Evolutionary conservation across 2,888 invertebrate genomes (phyloP).

Genomic region (Cheilosia vernalis): DNA sequence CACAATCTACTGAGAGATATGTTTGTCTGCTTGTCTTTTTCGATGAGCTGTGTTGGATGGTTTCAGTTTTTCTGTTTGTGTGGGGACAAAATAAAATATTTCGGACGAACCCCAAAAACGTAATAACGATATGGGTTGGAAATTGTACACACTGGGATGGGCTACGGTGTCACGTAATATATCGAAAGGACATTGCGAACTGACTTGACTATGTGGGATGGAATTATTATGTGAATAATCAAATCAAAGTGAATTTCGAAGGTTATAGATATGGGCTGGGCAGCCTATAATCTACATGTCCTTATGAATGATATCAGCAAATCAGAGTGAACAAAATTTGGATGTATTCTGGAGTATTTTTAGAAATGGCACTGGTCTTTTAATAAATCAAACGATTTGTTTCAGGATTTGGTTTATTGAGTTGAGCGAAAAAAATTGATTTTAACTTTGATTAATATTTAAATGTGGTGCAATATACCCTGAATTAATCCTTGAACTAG

Average conservation of each 20-base stretch:
- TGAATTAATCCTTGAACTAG: too few relatives aligned
- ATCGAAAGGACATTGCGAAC: not conserved
- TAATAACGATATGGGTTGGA: not conserved
- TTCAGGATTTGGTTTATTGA: too few relatives aligned
- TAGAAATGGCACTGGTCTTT: too few relatives aligned
- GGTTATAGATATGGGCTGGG: not conserved
- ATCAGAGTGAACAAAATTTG: not conserved
- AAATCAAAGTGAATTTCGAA: not conserved
- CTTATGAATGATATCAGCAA: constrained; percentile 1
- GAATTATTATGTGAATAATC: not conserved
- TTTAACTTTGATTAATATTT: too few relatives aligned
- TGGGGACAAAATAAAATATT: not conserved
- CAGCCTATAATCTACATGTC: not conserved
- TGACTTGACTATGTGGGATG: not conserved
- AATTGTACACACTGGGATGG: not conserved
- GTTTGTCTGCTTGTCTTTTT: not conserved
- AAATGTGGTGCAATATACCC: too few relatives aligned
- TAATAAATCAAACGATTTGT: too few relatives aligned
- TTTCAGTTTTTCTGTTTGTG: not conserved
- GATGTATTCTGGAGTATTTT: not conserved
- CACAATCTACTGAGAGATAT: not conserved
- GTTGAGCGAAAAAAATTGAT: too few relatives aligned
- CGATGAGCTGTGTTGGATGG: not conserved
- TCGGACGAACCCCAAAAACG: not conserved
- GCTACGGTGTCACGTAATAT: not conserved